These are phyloP conservation scores for Epinephelus fuscoguttatus DNA, from an alignment of 2,113 vertebrate species.

Conservation along the genomic window DNA sequence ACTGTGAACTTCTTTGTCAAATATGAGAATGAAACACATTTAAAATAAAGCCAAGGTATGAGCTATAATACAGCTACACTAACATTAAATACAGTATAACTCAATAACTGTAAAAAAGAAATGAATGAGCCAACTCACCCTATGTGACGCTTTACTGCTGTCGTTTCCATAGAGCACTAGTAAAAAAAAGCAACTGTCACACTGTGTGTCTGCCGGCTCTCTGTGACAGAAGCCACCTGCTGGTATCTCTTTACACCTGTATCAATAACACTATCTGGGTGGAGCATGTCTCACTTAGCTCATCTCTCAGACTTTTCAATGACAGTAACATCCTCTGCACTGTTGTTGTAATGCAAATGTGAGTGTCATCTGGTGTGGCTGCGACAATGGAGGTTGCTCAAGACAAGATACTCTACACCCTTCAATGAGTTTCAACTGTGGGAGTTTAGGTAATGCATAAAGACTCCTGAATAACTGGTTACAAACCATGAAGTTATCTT, in stretches of 20 bases:
- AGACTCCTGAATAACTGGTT: slow-evolving; percentile 66
- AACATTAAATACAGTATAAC: neutral
- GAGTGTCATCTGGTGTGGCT: slow-evolving; percentile 27
- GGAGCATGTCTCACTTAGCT: slow-evolving; percentile 53
- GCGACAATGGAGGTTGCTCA: slow-evolving; percentile 56
- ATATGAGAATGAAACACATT: neutral
- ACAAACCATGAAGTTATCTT: slow-evolving; percentile 35
- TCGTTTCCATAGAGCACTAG: slow-evolving; percentile 48
- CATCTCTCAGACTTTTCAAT: slow-evolving; percentile 42
- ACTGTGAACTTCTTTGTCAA: neutral
- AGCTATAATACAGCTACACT: neutral
- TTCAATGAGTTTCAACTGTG: slow-evolving; percentile 48
- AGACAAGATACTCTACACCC: slow-evolving; percentile 53
- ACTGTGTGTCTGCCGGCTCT: slow-evolving; percentile 19
- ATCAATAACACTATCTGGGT: slow-evolving; percentile 70
- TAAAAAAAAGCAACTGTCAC: neutral
- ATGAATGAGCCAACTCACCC: slow-evolving; percentile 60
- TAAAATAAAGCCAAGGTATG: neutral
- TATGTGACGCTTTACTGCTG: slow-evolving; percentile 12
- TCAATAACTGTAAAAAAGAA: neutral
- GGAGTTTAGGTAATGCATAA: slow-evolving; percentile 37
- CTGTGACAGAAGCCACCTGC: slow-evolving; percentile 65
- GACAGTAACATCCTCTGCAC: slow-evolving; percentile 49
- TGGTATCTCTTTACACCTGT: slow-evolving; percentile 50
- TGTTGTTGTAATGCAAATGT: slow-evolving; percentile 60